Base-by-base conservation (phyloP, 2,797 vertebrate species). In the Synaphobranchus kaupii region DNA sequence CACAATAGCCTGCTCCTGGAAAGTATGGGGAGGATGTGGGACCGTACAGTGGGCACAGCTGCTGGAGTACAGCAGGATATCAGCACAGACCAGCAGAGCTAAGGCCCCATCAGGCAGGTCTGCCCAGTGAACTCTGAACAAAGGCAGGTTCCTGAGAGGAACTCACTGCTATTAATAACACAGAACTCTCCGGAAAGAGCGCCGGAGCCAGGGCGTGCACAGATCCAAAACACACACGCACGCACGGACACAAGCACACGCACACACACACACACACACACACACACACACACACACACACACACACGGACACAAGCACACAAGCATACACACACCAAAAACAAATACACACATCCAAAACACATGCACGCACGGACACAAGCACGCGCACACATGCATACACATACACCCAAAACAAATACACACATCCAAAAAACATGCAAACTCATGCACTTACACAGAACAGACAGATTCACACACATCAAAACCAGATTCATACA, bases 101-200 rank as follows among this genome's bases (percentile, higher is more conserved):
- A 80, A 15, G 44, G 76, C 15, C 44, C 76, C 48, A 71, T 76
- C 56, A 68, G 76, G 60, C 63, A 83, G 58, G 17, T 20, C 85
- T 78, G 39, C 76, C 73, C 60, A 85, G 50, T 44, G 44, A 88
- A 84, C 56, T 81, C 78, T 82, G 44, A 89, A 86, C 60, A 89
- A 87, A 84, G 34, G 73, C 85, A 85, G 68, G 73, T 89, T 87
- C 81, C 85, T 86, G 84, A 87, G 84, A 87, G 83, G 90, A 91
- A 87, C 84, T 76, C 17, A 7, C 52, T 84, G 73, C 87, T 91
- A 91, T 91, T 88, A 90, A 90, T 92, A 92, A 60, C 82, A 34
- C 17, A 0, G 54, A 22, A 78, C 50, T 87, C 88, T 78, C 86
- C 63, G 84, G 90, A 92, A 91, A 92, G 85, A 88, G 83, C 34